Evolutionary conservation across 2,113 vertebrate genomes (phyloP), one percentile per base, ranked within the genome.

Genomic region (Pardalotus punctatus): DNA sequence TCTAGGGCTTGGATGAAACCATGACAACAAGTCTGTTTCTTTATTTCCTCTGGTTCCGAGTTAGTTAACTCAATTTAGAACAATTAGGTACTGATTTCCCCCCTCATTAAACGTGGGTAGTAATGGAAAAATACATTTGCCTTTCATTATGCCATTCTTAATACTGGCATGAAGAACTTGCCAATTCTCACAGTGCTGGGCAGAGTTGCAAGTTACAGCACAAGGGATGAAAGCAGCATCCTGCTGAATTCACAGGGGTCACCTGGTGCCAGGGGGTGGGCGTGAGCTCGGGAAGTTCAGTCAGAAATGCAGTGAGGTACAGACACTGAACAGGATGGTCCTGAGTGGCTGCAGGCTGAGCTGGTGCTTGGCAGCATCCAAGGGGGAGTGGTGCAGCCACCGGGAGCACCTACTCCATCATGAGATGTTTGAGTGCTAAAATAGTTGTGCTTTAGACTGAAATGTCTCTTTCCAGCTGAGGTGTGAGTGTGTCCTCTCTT

Each of bases 21-120:
- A 17, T 65, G 71, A 10, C 9, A 70, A 10, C 9, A 70, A 64
- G 35, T 60, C 50, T 74, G 24, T 61, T 71, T 83, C 12, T 7
- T 58, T 33, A 21, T 58, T 94, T 67, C 45, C 18, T 25, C 14
- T 3, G 3, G 9, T 69, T 92, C 64, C 54, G 45, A 64, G 19
- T 40, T 50, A 51, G 28, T 80, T 86, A 58, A 33, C 3, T 43
- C 31, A 13, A 9, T 54, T 77, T 86, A 64, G 56, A 90, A 21
- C 38, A 67, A 21, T 42, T 51, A 79, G 48, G 20, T 51, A 27
- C 28, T 85, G 29, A 31, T 67, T 86, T 78, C 65, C 48, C 12
- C 36, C 36, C 22, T 90, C 1, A 0, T 72, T 85, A 82, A 90
- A 62, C 2, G 0, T 0, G 18, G 13, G 7, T n/a, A 36, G 40